These are phyloP conservation scores for Cathartes aura DNA, from an alignment of 2,113 vertebrate genomes.

Conservation along the genomic window DNA sequence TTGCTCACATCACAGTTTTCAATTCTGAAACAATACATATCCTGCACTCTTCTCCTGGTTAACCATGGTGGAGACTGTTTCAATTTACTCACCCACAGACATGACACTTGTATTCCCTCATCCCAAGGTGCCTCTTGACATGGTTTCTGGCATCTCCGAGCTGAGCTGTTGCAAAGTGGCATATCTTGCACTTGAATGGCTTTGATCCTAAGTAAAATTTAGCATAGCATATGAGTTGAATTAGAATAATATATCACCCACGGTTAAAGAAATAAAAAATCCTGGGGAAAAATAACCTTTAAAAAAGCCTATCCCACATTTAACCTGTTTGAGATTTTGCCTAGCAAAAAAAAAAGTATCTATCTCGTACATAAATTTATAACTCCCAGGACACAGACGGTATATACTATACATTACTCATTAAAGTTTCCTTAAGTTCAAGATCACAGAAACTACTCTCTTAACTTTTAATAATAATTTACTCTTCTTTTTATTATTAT, in stretches of 20 bases:
- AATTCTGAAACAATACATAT: slow-evolving; percentile 75
- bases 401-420: neutral
- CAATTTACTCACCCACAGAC: slow-evolving; percentile 95
- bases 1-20: slow-evolving; percentile 71
- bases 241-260: slow-evolving; percentile 73
- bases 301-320: slow-evolving; percentile 46
- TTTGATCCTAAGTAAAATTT: slow-evolving; percentile 92
- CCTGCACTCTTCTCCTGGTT: slow-evolving; percentile 50
- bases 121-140: slow-evolving; percentile 97
- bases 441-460: neutral
- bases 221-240: slow-evolving; percentile 77
- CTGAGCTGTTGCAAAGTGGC: slow-evolving; percentile 98
- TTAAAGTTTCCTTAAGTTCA: slow-evolving; percentile 17
- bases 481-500: neutral
- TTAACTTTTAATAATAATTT: slow-evolving; percentile 5
- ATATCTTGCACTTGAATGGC: slow-evolving; percentile 99
- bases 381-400: neutral
- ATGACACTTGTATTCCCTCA: slow-evolving; percentile 98
- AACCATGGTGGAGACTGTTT: slow-evolving; percentile 55
- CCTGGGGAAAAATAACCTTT: slow-evolving; percentile 50
- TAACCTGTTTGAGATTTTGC: slow-evolving; percentile 62
- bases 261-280: slow-evolving; percentile 62
- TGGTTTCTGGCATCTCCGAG: slow-evolving; percentile 98
- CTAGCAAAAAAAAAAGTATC: slow-evolving; percentile 24
- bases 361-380: slow-evolving; percentile 19